Evolutionary conservation across 2,888 invertebrate species (phyloP).

Genomic region (Trichogramma evanescens): DNA sequence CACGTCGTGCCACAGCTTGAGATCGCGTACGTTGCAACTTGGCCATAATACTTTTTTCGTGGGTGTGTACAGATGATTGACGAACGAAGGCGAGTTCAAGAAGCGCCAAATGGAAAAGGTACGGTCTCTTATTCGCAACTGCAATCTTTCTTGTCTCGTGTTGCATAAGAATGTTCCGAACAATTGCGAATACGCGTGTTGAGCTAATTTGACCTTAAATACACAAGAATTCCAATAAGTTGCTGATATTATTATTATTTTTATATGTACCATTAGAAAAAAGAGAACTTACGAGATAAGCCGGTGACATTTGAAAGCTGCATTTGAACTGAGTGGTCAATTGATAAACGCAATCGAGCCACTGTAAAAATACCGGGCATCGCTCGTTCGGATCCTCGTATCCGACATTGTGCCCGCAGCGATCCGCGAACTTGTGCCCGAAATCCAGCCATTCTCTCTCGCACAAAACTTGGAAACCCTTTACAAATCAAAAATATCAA

Average conservation of each 20-base stretch:
- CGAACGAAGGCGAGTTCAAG: conserved; percentile 69
- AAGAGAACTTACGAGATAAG: conserved; percentile 71
- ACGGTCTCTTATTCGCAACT: conserved; percentile 58
- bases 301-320: conserved; percentile 91
- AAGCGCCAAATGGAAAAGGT: conserved; percentile 86
- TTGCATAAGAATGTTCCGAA: conserved; percentile 97
- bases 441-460: conserved; percentile 97
- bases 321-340: conserved; percentile 80
- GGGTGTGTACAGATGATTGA: conserved; percentile 75
- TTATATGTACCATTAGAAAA: background rate
- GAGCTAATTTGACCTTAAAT: conserved; percentile 81
- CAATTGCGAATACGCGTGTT: conserved; percentile 91
- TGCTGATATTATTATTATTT: background rate
- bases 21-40: conserved; percentile 73
- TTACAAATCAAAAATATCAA: conserved; percentile 17
- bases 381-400: conserved; percentile 88
- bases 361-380: conserved; percentile 95
- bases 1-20: conserved; percentile 78
- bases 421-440: conserved; percentile 96
- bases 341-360: conserved; percentile 95
- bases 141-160: conserved; percentile 65
- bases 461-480: conserved; percentile 90
- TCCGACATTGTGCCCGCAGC: conserved; percentile 77
- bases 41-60: conserved; percentile 71
- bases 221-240: background rate